A percentile compares a stretch with the other conserved stretches of the same genome.
Conservation (phyloP, 2,888 invertebrate species). For the Drosophila tripunctata region DNA sequence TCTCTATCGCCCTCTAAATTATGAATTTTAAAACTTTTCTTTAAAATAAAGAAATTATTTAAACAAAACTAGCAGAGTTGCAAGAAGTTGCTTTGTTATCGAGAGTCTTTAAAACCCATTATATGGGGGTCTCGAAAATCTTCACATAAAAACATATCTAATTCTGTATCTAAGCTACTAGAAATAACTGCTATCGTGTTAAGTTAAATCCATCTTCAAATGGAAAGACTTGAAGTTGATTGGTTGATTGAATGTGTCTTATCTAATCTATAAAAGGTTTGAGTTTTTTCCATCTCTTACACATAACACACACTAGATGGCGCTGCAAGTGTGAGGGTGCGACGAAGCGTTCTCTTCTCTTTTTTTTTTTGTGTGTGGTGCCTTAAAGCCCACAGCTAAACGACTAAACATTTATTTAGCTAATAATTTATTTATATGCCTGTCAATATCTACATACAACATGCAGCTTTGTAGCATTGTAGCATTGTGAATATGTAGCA, state of each 20-base stretch:
- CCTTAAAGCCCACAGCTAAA: slow-evolving; percentile 57
- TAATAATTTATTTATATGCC: slow-evolving; percentile 78
- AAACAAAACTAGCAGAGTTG: too few species aligned
- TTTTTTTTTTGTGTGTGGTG: background rate
- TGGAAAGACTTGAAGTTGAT: slow-evolving; percentile 13
- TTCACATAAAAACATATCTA: too few species aligned
- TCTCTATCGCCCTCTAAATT: background rate
- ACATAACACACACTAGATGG: slow-evolving; percentile 27
- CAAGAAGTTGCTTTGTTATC: too few species aligned
- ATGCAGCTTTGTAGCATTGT: slow-evolving; percentile 40
- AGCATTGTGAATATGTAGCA: slow-evolving; percentile 54
- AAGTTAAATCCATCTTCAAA: background rate
- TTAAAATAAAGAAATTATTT: too few species aligned
- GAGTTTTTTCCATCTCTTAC: background rate
- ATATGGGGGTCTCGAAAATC: too few species aligned
- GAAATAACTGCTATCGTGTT: too few species aligned
- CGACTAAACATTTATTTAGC: slow-evolving; percentile 79
- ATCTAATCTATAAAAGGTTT: slow-evolving; percentile 26
- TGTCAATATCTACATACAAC: slow-evolving; percentile 73
- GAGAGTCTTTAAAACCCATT: too few species aligned
- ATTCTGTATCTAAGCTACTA: too few species aligned
- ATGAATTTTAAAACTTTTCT: too few species aligned
- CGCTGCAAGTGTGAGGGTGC: slow-evolving; percentile 7
- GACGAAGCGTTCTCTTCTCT: slow-evolving; percentile 4
- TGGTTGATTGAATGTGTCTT: slow-evolving; percentile 33